A percentile compares a stretch with the other conserved stretches of the same genome.
phyloP scores from a whole-genome alignment of 2,113 vertebrate species.

The Chamaetylas fuelleborni region DNA sequence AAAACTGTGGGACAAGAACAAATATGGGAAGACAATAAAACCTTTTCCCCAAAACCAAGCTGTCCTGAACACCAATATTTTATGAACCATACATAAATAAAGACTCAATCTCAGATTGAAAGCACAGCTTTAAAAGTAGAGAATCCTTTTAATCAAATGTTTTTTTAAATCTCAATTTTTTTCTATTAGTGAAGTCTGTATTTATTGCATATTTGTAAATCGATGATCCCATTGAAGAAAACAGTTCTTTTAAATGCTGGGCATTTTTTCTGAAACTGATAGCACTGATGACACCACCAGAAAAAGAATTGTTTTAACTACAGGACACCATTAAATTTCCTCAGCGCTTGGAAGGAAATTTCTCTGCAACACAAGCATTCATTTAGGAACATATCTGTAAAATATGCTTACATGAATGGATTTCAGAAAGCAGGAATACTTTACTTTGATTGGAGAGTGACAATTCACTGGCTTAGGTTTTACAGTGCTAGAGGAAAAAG shows the following conservation, averaged over 20 bases:
- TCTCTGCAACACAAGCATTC: conserved; percentile 21
- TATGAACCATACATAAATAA: neutral
- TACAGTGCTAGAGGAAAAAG: neutral
- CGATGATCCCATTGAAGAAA: conserved; percentile 16
- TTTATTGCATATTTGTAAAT: conserved; percentile 33
- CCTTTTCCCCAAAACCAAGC: neutral
- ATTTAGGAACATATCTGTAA: conserved; percentile 34
- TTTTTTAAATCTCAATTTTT: conserved; percentile 20
- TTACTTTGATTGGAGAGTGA: neutral
- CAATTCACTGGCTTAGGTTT: neutral
- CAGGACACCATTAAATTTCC: conserved; percentile 38
- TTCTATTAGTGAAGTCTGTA: neutral
- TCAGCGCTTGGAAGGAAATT: conserved; percentile 33
- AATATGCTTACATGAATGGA: neutral
- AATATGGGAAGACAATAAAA: neutral
- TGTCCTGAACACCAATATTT: neutral
- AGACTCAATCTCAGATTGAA: neutral
- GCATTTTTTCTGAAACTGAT: conserved; percentile 47
- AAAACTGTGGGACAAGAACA: neutral
- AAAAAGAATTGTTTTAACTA: conserved; percentile 46
- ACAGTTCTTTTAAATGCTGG: conserved; percentile 21
- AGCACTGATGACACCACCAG: neutral
- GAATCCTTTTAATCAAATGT: neutral
- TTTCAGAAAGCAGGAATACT: neutral
- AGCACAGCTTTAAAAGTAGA: neutral